Percentiles rank a stretch among this genome's conserved stretches.
Evolutionary conservation across 30 jellyfish, hydroid and myxozoan species (phyloP).

Genomic region (Morbakka virulenta): DNA sequence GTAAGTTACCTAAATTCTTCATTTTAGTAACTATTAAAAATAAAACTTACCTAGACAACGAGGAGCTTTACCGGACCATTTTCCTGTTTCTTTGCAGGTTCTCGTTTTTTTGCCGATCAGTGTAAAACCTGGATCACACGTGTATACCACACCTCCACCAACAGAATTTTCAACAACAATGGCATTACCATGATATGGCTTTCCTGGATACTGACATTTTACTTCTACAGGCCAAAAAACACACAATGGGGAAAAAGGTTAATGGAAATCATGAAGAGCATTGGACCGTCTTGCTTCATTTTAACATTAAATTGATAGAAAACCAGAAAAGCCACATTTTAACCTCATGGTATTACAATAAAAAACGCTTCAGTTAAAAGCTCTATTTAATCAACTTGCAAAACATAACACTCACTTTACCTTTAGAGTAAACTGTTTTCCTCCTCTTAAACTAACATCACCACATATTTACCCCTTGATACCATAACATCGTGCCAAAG

Average conservation of each 20-base stretch:
- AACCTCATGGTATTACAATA: too few relatives aligned
- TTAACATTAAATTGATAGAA: too few relatives aligned
- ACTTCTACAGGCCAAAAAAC: conserved; percentile 7
- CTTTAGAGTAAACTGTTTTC: too few relatives aligned
- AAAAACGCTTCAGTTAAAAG: too few relatives aligned
- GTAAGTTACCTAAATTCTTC: too few relatives aligned
- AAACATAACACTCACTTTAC: too few relatives aligned
- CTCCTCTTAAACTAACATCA: too few relatives aligned
- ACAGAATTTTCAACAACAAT: conserved; percentile 23
- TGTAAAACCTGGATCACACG: conserved; percentile 79
- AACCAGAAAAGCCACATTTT: too few relatives aligned
- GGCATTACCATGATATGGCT: conserved; percentile 54
- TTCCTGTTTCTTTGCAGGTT: conserved; percentile 49
- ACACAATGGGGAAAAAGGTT: not conserved
- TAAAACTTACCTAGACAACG: conserved; percentile 33
- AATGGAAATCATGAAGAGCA: not conserved
- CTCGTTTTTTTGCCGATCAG: conserved; percentile 52
- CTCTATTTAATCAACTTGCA: too few relatives aligned
- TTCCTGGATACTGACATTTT: conserved; percentile 48
- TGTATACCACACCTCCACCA: conserved; percentile 55
- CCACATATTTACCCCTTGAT: too few relatives aligned
- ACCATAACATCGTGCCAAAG: too few relatives aligned
- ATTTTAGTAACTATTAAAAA: too few relatives aligned
- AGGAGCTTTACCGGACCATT: conserved; percentile 53
- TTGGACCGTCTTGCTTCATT: not conserved